These are phyloP conservation scores for Pseudopodoces humilis DNA, from an alignment of 2,113 vertebrate species.

Conservation along the genomic window DNA sequence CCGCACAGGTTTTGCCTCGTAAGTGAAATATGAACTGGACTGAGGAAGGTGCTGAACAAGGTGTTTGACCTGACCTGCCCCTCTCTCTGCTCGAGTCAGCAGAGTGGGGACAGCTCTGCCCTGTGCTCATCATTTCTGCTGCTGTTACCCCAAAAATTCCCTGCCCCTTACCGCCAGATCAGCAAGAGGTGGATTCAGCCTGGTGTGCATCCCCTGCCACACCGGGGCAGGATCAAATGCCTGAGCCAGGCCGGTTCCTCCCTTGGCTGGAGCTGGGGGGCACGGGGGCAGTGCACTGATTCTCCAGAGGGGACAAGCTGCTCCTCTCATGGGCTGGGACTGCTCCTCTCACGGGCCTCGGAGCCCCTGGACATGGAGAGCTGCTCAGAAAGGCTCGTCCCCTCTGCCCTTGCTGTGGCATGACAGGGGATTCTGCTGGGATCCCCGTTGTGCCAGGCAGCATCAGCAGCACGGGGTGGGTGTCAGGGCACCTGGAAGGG, in stretches of 20 bases:
- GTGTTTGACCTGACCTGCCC: neutral
- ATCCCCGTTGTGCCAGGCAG: neutral
- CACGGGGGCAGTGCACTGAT: neutral
- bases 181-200: neutral
- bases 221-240: neutral
- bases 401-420: neutral
- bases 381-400: neutral
- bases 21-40: conserved; percentile 13
- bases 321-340: fast-evolving
- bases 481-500: fast-evolving
- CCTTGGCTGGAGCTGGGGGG: neutral
- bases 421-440: neutral
- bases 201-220: neutral
- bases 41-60: conserved; percentile 18
- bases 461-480: fast-evolving
- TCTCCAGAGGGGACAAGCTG: neutral
- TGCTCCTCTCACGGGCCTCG: fast-evolving
- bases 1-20: conserved; percentile 12
- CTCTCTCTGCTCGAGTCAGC: conserved; percentile 2
- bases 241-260: neutral
- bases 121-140: neutral
- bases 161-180: neutral
- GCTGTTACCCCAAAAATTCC: neutral
- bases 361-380: neutral
- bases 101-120: neutral